Evolutionary conservation across 2,888 invertebrate species (phyloP).

Genomic region (Blera fallax): DNA sequence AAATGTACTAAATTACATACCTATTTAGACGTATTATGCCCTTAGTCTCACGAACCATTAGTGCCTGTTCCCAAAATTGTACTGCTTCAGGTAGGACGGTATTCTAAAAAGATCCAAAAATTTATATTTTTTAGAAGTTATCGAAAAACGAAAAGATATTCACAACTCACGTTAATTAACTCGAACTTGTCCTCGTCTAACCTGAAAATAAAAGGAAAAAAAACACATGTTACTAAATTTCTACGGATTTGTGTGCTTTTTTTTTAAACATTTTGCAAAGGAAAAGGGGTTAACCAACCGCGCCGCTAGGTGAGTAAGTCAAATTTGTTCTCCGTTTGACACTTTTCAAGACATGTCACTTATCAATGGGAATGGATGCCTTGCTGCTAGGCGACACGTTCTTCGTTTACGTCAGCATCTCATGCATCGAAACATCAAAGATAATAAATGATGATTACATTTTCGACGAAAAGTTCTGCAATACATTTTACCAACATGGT

Average conservation of each 20-base stretch:
- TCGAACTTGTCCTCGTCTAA: constrained; percentile 92
- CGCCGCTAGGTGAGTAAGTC: neutral
- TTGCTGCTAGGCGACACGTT: neutral
- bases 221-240: constrained; percentile 19
- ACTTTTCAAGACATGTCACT: neutral
- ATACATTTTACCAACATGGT: neutral
- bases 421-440: neutral
- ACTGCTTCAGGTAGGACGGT: constrained; percentile 95
- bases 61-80: constrained; percentile 95
- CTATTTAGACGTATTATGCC: constrained; percentile 93
- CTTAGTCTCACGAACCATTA: constrained; percentile 93
- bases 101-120: constrained; percentile 83
- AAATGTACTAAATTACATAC: constrained; percentile 83
- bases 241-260: neutral
- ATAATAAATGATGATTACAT: neutral
- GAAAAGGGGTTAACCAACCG: neutral
- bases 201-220: constrained; percentile 83
- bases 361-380: neutral
- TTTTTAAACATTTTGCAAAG: neutral
- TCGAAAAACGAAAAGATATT: neutral
- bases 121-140: neutral
- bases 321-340: neutral
- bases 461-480: neutral
- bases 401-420: neutral
- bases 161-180: constrained; percentile 92